Conservation (phyloP, 2,888 invertebrate genomes). For the Rhingia rostrata region DNA sequence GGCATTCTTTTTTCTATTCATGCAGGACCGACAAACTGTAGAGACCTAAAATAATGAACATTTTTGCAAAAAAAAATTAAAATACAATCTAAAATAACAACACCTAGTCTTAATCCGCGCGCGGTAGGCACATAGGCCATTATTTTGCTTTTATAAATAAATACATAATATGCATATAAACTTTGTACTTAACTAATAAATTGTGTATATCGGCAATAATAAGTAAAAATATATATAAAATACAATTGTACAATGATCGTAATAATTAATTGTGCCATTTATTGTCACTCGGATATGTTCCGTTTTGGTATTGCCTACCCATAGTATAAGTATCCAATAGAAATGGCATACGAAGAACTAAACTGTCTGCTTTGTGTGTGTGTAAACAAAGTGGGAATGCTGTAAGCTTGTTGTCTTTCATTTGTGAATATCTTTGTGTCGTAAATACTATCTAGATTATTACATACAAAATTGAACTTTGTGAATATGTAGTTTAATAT, state of each 20-base stretch:
- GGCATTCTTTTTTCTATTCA: slow-evolving; percentile 39
- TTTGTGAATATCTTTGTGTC: slow-evolving; percentile 1
- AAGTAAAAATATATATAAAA: slow-evolving; percentile 52
- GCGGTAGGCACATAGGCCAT: slow-evolving; percentile 6
- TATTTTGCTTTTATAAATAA: slow-evolving; percentile 23
- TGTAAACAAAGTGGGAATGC: slow-evolving; percentile 52
- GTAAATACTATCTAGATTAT: slow-evolving; percentile 32
- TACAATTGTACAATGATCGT: slow-evolving; percentile 63
- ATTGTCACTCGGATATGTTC: slow-evolving; percentile 73
- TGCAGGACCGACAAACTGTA: slow-evolving; percentile 33
- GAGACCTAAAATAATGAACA: slow-evolving; percentile 24
- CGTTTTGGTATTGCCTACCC: slow-evolving; percentile 34
- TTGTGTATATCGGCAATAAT: slow-evolving; percentile 63
- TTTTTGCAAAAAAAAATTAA: neutral
- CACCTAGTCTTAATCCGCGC: slow-evolving; percentile 27
- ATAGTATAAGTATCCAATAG: slow-evolving; percentile 60
- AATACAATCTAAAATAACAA: slow-evolving; percentile 60
- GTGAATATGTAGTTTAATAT: slow-evolving; percentile 53
- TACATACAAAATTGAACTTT: slow-evolving; percentile 20
- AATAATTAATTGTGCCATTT: slow-evolving; percentile 66
- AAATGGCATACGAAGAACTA: slow-evolving; percentile 56
- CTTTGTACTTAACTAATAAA: slow-evolving; percentile 63
- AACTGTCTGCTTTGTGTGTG: neutral
- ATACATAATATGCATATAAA: slow-evolving; percentile 44
- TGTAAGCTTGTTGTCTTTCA: slow-evolving; percentile 40